A percentile compares a stretch with the other conserved stretches of the same genome.
phyloP scores from a whole-genome alignment of 2,113 vertebrate genomes.

The Chascanopsetta lugubris region DNA sequence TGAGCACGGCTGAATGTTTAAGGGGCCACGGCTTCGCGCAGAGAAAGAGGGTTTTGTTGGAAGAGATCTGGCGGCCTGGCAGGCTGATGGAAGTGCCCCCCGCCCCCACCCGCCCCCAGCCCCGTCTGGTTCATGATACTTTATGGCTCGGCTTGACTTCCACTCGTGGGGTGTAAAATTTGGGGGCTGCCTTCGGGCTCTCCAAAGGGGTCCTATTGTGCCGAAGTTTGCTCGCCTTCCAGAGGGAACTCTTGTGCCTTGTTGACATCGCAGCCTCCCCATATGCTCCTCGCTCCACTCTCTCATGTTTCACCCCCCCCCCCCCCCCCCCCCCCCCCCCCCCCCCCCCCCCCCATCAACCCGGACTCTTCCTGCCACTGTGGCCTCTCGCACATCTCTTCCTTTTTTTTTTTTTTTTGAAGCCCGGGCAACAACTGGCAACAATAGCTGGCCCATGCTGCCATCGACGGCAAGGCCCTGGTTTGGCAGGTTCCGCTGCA shows the following conservation, averaged over 20 bases:
- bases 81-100: constrained; percentile 63
- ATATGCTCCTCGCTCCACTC: constrained; percentile 44
- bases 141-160: constrained; percentile 74
- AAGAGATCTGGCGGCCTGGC: constrained; percentile 62
- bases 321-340: constrained; percentile 18
- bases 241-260: constrained; percentile 64
- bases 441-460: constrained; percentile 51
- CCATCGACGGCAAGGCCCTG: constrained; percentile 39
- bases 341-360: constrained; percentile 23
- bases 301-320: constrained; percentile 10
- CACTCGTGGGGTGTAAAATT: constrained; percentile 69
- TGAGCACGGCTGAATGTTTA: constrained; percentile 57
- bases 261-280: constrained; percentile 69
- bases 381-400: constrained; percentile 6
- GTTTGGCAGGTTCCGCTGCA: constrained; percentile 71
- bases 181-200: constrained; percentile 44
- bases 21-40: constrained; percentile 61
- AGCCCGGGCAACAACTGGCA: constrained; percentile 43
- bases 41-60: constrained; percentile 79
- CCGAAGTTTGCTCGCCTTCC: constrained; percentile 72
- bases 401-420: constrained; percentile 51
- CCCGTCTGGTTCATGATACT: constrained; percentile 57
- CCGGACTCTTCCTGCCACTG: not conserved
- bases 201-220: constrained; percentile 73
- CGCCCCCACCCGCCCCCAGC: no score